Evolutionary conservation across 2,888 invertebrate species (phyloP).

Genomic region (Epistrophe grossulariae): DNA sequence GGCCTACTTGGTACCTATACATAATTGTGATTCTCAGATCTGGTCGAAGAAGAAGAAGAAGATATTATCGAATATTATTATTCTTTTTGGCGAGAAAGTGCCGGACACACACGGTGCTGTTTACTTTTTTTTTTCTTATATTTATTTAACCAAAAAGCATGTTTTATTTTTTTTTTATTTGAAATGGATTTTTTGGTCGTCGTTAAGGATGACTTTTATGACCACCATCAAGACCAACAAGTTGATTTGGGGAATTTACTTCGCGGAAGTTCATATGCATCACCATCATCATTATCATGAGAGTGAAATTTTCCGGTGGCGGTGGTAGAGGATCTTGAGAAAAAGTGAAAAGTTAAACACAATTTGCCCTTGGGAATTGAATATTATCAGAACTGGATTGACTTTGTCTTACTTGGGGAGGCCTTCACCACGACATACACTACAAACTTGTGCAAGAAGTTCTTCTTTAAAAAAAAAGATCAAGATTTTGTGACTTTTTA

Average conservation of each 20-base stretch:
- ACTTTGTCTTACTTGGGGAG: neutral
- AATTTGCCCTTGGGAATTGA: constrained; percentile 13
- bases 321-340: neutral
- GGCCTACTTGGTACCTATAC: constrained; percentile 65
- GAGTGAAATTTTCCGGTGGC: constrained; percentile 36
- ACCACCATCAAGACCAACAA: constrained; percentile 35
- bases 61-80: constrained; percentile 70
- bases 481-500: neutral
- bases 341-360: constrained; percentile 4
- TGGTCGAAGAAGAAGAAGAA: constrained; percentile 56
- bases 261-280: constrained; percentile 16
- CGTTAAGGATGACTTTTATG: constrained; percentile 50
- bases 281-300: neutral
- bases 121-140: constrained; percentile 10
- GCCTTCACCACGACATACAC: too few species aligned
- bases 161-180: constrained; percentile 18
- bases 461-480: neutral
- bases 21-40: constrained; percentile 9
- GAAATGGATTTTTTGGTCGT: constrained; percentile 2
- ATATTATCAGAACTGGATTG: neutral
- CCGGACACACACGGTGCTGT: constrained; percentile 51
- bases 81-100: constrained; percentile 63
- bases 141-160: constrained; percentile 11
- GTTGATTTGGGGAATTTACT: constrained; percentile 44
- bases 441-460: neutral